Conservation (phyloP, 1,140 invertebrate species). For the Drosophila prosaltans region DNA sequence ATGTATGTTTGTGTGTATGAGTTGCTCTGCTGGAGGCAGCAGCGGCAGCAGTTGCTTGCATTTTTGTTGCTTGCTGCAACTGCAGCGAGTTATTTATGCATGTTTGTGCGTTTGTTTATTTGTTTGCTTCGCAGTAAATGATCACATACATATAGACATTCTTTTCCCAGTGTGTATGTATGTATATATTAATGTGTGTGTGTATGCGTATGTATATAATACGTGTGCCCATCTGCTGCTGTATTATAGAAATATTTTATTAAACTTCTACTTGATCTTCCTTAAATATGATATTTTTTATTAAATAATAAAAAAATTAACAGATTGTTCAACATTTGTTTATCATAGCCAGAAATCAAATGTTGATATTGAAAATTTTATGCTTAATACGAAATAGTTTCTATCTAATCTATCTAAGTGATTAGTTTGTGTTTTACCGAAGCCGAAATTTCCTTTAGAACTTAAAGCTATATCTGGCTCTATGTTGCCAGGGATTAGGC, state of each 20-base stretch:
- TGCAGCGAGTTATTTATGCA: slow-evolving; percentile 81
- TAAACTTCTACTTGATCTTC: slow-evolving; percentile 40
- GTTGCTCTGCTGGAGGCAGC: slow-evolving; percentile 70
- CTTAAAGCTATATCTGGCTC: no score
- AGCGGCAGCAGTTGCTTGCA: slow-evolving; percentile 30
- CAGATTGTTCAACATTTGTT: no score
- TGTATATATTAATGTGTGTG: slow-evolving; percentile 18
- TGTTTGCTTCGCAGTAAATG: slow-evolving; percentile 79
- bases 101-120: slow-evolving; percentile 76
- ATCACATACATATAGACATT: slow-evolving; percentile 60
- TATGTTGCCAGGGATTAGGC: no score
- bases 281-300: slow-evolving; percentile 21
- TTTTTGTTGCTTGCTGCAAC: slow-evolving; percentile 54
- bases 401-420: no score
- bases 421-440: no score
- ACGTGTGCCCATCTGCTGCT: slow-evolving; percentile 56
- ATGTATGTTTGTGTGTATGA: slow-evolving; percentile 42
- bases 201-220: slow-evolving; percentile 13
- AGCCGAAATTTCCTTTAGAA: no score
- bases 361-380: no score
- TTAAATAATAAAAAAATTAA: not conserved
- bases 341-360: no score
- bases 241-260: slow-evolving; percentile 50
- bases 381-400: no score
- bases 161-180: slow-evolving; percentile 18